phyloP scores from a whole-genome alignment of 1,140 invertebrate species.

The Drosophila malerkotliana region DNA sequence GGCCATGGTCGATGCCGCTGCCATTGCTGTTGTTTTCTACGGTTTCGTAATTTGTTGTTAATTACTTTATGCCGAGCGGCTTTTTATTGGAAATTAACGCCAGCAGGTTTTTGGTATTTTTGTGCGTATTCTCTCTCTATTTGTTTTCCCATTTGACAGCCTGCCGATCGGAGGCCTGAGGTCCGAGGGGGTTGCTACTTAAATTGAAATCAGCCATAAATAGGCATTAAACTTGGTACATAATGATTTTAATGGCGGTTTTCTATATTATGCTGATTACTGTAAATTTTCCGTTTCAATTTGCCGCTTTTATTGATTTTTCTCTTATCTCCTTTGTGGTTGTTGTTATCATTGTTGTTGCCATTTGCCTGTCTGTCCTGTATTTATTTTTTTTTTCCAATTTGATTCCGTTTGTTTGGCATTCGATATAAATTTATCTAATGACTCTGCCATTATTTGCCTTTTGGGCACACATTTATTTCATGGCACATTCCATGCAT shows the following conservation, averaged over 20 bases:
- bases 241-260: slow-evolving; percentile 47
- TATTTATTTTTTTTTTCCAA: slow-evolving; percentile 27
- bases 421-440: slow-evolving; percentile 51
- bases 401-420: slow-evolving; percentile 45
- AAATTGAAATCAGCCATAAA: slow-evolving; percentile 70
- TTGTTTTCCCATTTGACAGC: slow-evolving; percentile 23
- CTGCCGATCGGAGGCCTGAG: neutral
- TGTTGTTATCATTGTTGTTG: slow-evolving; percentile 7
- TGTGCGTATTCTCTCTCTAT: slow-evolving; percentile 20
- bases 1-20: slow-evolving; percentile 32
- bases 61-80: slow-evolving; percentile 63
- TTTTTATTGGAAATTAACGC: slow-evolving; percentile 76
- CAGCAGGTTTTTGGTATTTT: slow-evolving; percentile 49
- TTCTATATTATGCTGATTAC: slow-evolving; percentile 43
- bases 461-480: slow-evolving; percentile 36
- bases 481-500: slow-evolving; percentile 22
- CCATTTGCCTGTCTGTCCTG: slow-evolving; percentile 6
- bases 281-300: slow-evolving; percentile 52
- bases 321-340: slow-evolving; percentile 31
- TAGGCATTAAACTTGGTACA: slow-evolving; percentile 48
- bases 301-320: slow-evolving; percentile 42
- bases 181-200: slow-evolving; percentile 26
- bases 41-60: slow-evolving; percentile 74
- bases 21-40: slow-evolving; percentile 18
- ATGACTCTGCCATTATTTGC: slow-evolving; percentile 57